Base-by-base conservation (phyloP, 2,113 vertebrate species). In the Poecile atricapillus region DNA sequence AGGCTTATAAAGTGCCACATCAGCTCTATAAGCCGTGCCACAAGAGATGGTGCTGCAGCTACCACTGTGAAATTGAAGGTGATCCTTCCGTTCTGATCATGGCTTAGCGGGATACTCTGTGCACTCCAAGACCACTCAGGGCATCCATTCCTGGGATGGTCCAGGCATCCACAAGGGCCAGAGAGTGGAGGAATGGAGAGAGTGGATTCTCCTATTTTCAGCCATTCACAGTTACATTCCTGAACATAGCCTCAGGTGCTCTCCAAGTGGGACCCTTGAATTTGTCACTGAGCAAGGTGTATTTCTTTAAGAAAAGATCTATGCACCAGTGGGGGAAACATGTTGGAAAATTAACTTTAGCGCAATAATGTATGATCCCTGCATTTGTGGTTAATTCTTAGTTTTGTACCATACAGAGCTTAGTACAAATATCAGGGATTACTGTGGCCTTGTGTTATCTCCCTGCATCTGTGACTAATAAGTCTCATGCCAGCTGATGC, bases 81-180 rank as follows among this genome's bases (percentile, higher is more conserved):
- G 27, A 31, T 73, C 13, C 15, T 74, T 89, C 27, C 30, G 13
- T 55, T 67, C 11, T 35, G 55, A 14, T 18, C 49, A 7, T 18
- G 25, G 3, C 9, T 9, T 31, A n/a, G 25, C 2, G 6, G 17
- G 17, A 21, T 20, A 6, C 7, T 4, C 1, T 19, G 28, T 20
- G 35, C 9, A 2, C 0, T 0, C 11, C 8, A 22, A 52, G 15
- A 47, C 14, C 11, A 19, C 16, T 39, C 0, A 0, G 4, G 2
- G 8, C 0, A 0, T 52, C 44, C 69, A 52, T 27, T 39, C 19
- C 27, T 5, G 1, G 13, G 7, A 13, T 30, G 31, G 13, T 15
- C 24, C 1, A 0, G 31, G 27, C 23, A 41, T 31, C 44, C 47
- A 30, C 37, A 30, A 37, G 9, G 39, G 8, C 3, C 3, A 43